phyloP scores from a whole-genome alignment of 2,113 vertebrate genomes.

The Alethe diademata region DNA sequence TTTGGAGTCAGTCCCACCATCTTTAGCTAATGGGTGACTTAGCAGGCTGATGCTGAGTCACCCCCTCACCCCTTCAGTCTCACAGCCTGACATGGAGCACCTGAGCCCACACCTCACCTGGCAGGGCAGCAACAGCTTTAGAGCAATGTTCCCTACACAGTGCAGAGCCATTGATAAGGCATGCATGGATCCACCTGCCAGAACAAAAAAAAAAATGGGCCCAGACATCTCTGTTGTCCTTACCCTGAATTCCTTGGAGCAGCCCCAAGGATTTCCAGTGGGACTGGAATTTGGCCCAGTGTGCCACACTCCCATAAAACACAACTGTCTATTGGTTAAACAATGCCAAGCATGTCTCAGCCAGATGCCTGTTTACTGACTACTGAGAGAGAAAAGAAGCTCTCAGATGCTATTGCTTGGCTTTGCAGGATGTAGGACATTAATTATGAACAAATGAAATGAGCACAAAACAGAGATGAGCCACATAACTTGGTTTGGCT shows the following conservation, averaged over 20 bases:
- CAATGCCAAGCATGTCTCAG: constrained; percentile 27
- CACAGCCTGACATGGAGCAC: background rate
- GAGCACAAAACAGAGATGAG: constrained; percentile 24
- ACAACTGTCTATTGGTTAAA: constrained; percentile 52
- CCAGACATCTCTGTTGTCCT: background rate
- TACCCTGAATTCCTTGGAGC: constrained; percentile 20
- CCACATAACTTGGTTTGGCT: constrained; percentile 23
- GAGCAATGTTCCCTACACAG: rapidly evolving
- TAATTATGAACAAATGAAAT: constrained; percentile 33
- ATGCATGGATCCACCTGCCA: background rate
- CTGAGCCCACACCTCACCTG: background rate
- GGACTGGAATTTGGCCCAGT: constrained; percentile 49
- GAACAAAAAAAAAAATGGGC: background rate
- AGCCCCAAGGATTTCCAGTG: constrained; percentile 15
- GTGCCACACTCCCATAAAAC: constrained; percentile 30
- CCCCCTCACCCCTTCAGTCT: background rate
- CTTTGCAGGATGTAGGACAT: constrained; percentile 17
- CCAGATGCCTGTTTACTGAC: constrained; percentile 39
- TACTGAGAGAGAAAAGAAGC: background rate
- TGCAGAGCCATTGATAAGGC: background rate
- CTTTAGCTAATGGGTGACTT: background rate
- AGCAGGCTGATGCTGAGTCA: background rate
- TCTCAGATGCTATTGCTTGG: constrained; percentile 31
- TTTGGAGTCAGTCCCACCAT: background rate
- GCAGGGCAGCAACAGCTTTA: background rate